Conservation (phyloP, 2,797 vertebrate genomes). For the Tiaroga cobitis region DNA sequence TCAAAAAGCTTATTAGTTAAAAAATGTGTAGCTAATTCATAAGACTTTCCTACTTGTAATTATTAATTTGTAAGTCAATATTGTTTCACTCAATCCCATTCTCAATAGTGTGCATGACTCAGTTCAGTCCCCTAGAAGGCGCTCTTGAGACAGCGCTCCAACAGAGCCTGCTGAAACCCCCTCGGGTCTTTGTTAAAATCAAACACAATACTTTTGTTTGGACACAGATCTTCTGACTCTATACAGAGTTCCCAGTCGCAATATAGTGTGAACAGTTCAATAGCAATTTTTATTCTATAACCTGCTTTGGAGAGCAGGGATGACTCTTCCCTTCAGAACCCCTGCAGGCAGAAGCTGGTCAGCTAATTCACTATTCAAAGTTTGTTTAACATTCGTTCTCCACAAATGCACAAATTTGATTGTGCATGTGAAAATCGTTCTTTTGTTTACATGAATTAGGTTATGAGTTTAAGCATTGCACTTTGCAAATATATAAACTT, state of each 20-base stretch:
- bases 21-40: background rate
- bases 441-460: background rate
- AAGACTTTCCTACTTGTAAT: background rate
- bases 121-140: conserved; percentile 45
- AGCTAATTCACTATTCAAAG: conserved; percentile 29
- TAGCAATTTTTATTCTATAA: conserved; percentile 13
- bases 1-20: background rate
- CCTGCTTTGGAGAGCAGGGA: background rate
- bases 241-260: background rate
- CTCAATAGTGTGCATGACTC: background rate
- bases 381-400: conserved; percentile 25
- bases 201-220: conserved; percentile 56
- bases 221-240: conserved; percentile 33
- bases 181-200: conserved; percentile 59
- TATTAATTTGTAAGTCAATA: background rate
- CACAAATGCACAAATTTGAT: background rate
- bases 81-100: background rate
- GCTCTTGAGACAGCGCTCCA: conserved; percentile 18
- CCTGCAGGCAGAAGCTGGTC: background rate
- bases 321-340: background rate
- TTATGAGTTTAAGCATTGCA: background rate
- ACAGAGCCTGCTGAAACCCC: conserved; percentile 25
- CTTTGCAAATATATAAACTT: background rate
- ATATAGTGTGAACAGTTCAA: conserved; percentile 11
- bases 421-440: background rate